Evolutionary conservation across 2,797 vertebrate species (phyloP).

Genomic region (Manis crassicaudata): DNA sequence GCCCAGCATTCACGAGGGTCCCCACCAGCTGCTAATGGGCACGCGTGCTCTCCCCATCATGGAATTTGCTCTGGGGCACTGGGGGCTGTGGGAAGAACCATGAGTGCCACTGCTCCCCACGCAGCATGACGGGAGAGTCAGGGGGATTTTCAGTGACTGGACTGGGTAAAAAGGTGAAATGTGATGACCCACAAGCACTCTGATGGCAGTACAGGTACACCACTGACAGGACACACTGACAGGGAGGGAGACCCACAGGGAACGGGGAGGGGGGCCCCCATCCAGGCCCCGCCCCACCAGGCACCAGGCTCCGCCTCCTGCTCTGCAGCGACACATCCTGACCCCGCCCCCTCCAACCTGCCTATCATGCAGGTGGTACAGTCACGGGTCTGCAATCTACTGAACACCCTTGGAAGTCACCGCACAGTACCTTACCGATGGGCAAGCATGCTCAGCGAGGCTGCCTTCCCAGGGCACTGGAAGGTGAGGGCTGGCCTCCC

Average conservation of each 20-base stretch:
- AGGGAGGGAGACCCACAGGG: too few relatives aligned
- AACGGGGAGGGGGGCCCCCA: neutral
- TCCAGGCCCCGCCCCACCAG: neutral
- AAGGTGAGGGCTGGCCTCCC: neutral
- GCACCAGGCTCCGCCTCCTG: neutral
- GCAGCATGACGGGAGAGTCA: too few relatives aligned
- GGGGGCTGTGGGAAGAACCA: rapidly evolving
- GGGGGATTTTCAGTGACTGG: neutral
- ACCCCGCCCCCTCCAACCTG: neutral
- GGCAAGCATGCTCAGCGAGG: neutral
- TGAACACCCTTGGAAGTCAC: neutral
- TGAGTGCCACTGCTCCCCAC: too few relatives aligned
- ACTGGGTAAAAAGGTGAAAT: neutral
- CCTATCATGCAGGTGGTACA: neutral
- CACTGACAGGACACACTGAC: neutral
- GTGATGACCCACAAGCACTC: neutral
- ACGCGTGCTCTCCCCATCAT: rapidly evolving
- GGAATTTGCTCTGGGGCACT: neutral
- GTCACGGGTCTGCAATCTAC: neutral
- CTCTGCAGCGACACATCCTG: neutral
- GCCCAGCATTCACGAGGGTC: neutral
- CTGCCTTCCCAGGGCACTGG: neutral
- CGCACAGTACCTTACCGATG: neutral
- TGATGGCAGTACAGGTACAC: neutral
- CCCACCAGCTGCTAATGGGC: neutral